phyloP scores from a whole-genome alignment of 92 coral and sea anemone genomes.

The Porites cylindrica region DNA sequence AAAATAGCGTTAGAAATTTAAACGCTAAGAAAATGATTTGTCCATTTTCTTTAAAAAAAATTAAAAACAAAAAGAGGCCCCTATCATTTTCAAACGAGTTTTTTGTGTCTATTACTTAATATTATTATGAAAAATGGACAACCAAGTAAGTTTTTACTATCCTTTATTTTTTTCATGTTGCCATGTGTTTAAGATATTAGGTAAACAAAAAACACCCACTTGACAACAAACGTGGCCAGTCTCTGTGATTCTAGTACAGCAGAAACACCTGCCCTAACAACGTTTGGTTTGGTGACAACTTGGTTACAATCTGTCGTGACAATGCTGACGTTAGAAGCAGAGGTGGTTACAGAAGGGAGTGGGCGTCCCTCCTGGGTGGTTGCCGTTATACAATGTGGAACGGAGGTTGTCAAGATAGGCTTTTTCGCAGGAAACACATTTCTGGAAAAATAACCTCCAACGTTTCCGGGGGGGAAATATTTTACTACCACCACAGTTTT shows the following conservation, averaged over 20 bases:
- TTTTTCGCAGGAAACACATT: slow-evolving; percentile 50
- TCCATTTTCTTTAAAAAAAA: not conserved
- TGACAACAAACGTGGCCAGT: not conserved
- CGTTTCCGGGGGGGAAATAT: slow-evolving; percentile 63
- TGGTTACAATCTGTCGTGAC: slow-evolving; percentile 19
- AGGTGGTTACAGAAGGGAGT: not conserved
- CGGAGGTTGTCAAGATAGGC: slow-evolving; percentile 12
- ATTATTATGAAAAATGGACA: not conserved
- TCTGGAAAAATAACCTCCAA: slow-evolving; percentile 11
- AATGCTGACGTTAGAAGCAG: not conserved
- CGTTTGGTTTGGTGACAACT: not conserved
- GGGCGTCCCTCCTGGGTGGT: too few relatives aligned
- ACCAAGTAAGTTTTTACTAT: not conserved
- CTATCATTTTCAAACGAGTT: too few relatives aligned
- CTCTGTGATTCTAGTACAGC: not conserved
- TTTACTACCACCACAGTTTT: slow-evolving; percentile 57
- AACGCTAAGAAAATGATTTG: not conserved
- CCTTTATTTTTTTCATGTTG: not conserved
- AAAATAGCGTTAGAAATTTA: not conserved
- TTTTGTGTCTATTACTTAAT: too few relatives aligned
- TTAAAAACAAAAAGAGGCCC: not conserved
- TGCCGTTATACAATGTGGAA: too few relatives aligned
- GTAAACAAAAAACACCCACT: not conserved
- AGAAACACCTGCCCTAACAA: slow-evolving; percentile 24
- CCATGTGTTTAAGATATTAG: not conserved